Conservation (phyloP, 1,140 invertebrate species). For the Pachypsylla venusta region DNA sequence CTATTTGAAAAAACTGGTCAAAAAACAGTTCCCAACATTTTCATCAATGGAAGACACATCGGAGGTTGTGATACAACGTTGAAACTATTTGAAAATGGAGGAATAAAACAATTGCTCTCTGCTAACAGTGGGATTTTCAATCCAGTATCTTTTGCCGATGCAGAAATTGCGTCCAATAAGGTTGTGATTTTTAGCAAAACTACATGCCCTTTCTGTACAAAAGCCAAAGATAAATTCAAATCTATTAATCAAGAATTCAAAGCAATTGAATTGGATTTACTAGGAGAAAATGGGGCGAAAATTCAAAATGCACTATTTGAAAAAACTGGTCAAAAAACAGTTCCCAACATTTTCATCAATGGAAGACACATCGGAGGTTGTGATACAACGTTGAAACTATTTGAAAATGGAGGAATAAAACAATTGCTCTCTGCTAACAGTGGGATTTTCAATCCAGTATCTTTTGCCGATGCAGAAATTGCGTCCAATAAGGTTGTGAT, state of each 20-base stretch:
- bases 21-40: slow-evolving; percentile 76
- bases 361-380: slow-evolving; percentile 69
- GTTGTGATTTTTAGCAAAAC: slow-evolving; percentile 21
- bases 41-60: slow-evolving; percentile 72
- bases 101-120: neutral
- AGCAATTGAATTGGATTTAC: slow-evolving; percentile 13
- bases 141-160: neutral
- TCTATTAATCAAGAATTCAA: slow-evolving; percentile 10
- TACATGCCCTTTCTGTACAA: slow-evolving; percentile 20
- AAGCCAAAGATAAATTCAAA: slow-evolving; percentile 16
- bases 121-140: neutral
- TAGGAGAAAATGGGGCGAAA: slow-evolving; percentile 28
- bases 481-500: neutral
- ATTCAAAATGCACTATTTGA: slow-evolving; percentile 63
- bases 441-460: neutral
- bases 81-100: neutral
- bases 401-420: neutral
- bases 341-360: slow-evolving; percentile 79
- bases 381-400: slow-evolving; percentile 18
- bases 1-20: slow-evolving; percentile 67
- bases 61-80: slow-evolving; percentile 44
- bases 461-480: neutral
- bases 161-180: neutral
- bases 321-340: slow-evolving; percentile 67
- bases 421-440: neutral